Base-by-base conservation (phyloP, 1,140 invertebrate genomes). In the Homalodisca vitripennis region DNA sequence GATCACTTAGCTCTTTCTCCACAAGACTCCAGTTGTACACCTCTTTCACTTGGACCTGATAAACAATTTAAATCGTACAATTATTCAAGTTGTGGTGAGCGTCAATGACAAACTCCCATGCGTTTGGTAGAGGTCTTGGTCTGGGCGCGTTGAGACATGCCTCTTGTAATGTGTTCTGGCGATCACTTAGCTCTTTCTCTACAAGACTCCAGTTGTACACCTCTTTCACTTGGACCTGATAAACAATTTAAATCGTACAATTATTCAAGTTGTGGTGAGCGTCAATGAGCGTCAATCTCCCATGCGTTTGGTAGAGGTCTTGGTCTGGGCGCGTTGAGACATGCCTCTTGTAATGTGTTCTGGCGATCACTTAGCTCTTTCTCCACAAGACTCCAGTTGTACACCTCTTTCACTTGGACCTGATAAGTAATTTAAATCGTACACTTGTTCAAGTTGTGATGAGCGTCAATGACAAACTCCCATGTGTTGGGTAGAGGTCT, bases 51-150 rank as follows among this genome's bases (percentile, higher is more conserved):
- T 47, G n/a, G 14, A 46, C 41, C 29, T 31, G 27, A 32, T n/a
- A n/a, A n/a, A n/a, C n/a, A n/a, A n/a, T 17, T n/a, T n/a, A n/a
- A n/a, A n/a, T n/a, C n/a, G n/a, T n/a, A n/a, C n/a, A n/a, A n/a
- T n/a, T n/a, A n/a, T n/a, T n/a, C n/a, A n/a, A n/a, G 75, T 89
- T 90, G 77, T 92, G 88, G 75, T 91, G 87, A 73, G 84, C 84
- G 78, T 91, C 91, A 72, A 92, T 87, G 72, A 93, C 83, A 76
- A 92, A 93, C 76, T 93, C 91, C 91, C 91, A 92, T 1, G 91
- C 87, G 73, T 92, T 91, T 10, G 88, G 87, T 72, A 82, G 83
- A 24, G 22, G 47, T 17, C 68, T 26, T 22, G 51, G 57, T 6
- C 24, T 24, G 1, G 20, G n/a, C 13, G 14, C 31, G 22, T 57